Base-by-base conservation (phyloP, 2,797 vertebrate genomes). In the Melanotaenia parkinsoni region DNA sequence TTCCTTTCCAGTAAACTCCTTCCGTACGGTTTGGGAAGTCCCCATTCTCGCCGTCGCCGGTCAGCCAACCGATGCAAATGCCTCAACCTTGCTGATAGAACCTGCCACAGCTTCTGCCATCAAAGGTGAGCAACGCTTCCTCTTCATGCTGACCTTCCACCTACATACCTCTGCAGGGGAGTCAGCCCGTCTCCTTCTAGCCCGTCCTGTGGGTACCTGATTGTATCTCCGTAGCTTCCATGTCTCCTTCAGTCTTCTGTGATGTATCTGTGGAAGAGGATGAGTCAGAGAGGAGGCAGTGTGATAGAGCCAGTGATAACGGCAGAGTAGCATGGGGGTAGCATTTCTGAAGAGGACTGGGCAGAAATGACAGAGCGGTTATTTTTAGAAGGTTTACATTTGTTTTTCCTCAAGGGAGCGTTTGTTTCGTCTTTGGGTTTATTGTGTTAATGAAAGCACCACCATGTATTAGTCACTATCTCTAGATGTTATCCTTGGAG, bases 21-120 rank as follows among this genome's bases (percentile, higher is more conserved):
- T 61, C 96, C 96, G 18, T 97, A 97, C 0, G 97, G 97, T 50
- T 79, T 99, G 77, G 97, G 97, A 79, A 96, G 87, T 79, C 92
- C 94, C 70, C 86, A 88, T 70, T 95, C 92, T 78, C 95, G 94
- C 43, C 94, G 94, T 61, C 95, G 94, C 65, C 94, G 96, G 30
- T 94, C 96, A 0, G 70, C 91, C 18, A 45, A 72, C 50, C 94
- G 97, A n/a, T 99, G 97, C 11, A 74, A 94, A 67, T 99, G 97
- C 77, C 74, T 54, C 0, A 78, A 87, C 33, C 40, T 81, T 0
- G 64, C 80, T 2, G 97, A 98, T 84, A 80, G 45, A 38, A 56
- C 86, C 82, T 99, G 97, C 81, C 82, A 81, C 43, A 68, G 84
- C 72, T 98, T 99, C 93, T 99, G 97, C 92, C 88, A 83, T 8